Evolutionary conservation across 2,888 invertebrate species (phyloP), one percentile per base, ranked within the genome.

Genomic region (Drosophila yooni): DNA sequence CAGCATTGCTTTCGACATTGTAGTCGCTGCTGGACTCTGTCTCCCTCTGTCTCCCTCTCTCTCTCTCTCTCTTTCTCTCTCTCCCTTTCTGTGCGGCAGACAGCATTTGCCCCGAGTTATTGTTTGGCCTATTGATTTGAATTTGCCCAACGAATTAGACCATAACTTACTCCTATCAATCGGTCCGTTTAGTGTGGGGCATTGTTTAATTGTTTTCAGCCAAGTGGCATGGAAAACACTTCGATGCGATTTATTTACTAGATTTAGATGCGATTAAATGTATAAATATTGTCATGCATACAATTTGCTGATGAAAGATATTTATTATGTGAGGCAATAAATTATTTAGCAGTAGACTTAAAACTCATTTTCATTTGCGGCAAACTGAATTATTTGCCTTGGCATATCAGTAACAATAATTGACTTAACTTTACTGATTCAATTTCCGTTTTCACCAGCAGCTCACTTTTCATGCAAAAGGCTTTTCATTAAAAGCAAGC

Each of bases 61-160:
- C 6, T 21, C 21, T 13, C 53, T 25, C 15, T 5, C 43, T 6
- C 13, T 15, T 13, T 11, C 11, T 29, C 11, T 51, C 29, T 3
- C 2, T 8, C 10, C n/a, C 10, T 15, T 8, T 6, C n/a, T 31
- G 7, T 52, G 53, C 21, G 34, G 25, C 54, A 54, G 54, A 2
- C 54, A 27, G 1, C 40, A 34, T 3, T 89, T 83, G 76, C 63
- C 76, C 56, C 58, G 57, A 61, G 63, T 72, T 78, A 90, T 90
- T 85, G 85, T 38, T 85, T 85, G 90, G 76, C 86, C 86, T 83
- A 85, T 90, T 85, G 85, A 90, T 85, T 90, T 80, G 90, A 73
- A 80, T 85, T 77, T 82, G 72, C 70, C 65, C 82, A 76, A 72
- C 68, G 82, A 78, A 89, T 83, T 84, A 84, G 64, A 82, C 79